A percentile compares a stretch with the other conserved stretches of the same genome.
Evolutionary conservation across 1,140 invertebrate genomes (phyloP).

Genomic region (Oryctes rhinoceros): DNA sequence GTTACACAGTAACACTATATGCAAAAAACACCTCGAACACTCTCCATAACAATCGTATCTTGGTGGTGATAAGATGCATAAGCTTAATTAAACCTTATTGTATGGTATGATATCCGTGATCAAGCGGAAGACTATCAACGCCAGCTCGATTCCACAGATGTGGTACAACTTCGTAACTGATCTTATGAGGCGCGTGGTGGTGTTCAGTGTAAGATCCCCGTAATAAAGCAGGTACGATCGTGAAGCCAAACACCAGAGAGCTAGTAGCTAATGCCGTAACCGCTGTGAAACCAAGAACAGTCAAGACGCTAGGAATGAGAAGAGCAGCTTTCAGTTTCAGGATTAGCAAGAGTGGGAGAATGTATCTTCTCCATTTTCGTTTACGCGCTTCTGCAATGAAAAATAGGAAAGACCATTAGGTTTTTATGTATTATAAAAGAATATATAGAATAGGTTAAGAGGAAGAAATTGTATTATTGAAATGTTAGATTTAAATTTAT

Average conservation of each 20-base stretch:
- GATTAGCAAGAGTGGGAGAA: constrained; percentile 69
- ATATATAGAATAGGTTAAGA: neutral
- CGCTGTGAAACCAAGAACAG: constrained; percentile 9
- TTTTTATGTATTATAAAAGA: neutral
- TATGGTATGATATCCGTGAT: constrained; percentile 36
- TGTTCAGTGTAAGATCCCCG: neutral
- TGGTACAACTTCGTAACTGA: constrained; percentile 64
- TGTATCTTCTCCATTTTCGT: constrained; percentile 68
- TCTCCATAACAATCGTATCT: too few species aligned
- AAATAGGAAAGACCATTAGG: neutral
- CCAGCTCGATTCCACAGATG: constrained; percentile 58
- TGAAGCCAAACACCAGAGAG: constrained; percentile 12
- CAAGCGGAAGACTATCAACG: neutral
- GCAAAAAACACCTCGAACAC: too few species aligned
- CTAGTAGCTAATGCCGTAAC: constrained; percentile 15
- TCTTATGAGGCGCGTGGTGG: neutral
- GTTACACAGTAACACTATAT: too few species aligned
- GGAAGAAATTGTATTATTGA: too few species aligned
- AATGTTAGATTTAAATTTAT: too few species aligned
- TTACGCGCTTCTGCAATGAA: constrained; percentile 64
- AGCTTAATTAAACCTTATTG: too few species aligned
- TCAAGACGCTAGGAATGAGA: constrained; percentile 66
- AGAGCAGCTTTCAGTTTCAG: constrained; percentile 72
- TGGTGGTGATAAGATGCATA: too few species aligned
- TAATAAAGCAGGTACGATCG: neutral